Conservation (phyloP, 2,797 vertebrate species). For the Brachyalestes nurse region DNA sequence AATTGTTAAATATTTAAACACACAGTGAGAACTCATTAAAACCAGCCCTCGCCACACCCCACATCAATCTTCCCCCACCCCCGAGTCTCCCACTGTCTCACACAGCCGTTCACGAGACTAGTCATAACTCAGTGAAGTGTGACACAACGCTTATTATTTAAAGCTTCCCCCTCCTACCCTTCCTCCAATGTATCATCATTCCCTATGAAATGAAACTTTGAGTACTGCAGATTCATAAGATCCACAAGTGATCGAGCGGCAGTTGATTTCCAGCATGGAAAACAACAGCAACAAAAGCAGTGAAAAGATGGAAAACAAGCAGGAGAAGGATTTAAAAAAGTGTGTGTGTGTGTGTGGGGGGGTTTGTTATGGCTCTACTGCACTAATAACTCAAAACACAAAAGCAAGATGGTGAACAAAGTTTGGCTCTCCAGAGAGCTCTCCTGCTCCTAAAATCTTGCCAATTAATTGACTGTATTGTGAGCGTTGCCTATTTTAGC, state of each 20-base stretch:
- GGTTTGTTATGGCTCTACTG: slow-evolving; percentile 72
- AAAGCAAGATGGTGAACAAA: slow-evolving; percentile 72
- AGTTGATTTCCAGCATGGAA: slow-evolving; percentile 69
- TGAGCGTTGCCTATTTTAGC: slow-evolving; percentile 74
- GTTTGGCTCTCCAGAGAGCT: slow-evolving; percentile 70
- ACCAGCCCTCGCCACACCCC: slow-evolving; percentile 70
- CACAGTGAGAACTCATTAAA: slow-evolving; percentile 84
- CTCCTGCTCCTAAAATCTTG: slow-evolving; percentile 68
- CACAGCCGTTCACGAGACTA: slow-evolving; percentile 62
- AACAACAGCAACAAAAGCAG: slow-evolving; percentile 42
- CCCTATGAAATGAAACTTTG: slow-evolving; percentile 75
- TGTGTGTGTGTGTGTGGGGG: background rate
- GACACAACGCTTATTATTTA: slow-evolving; percentile 83
- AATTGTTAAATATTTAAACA: slow-evolving; percentile 86
- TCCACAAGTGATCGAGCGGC: slow-evolving; percentile 73
- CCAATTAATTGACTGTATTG: slow-evolving; percentile 78
- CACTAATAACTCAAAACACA: slow-evolving; percentile 73
- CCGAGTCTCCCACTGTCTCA: slow-evolving; percentile 46
- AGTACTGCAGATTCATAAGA: slow-evolving; percentile 71
- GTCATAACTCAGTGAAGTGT: slow-evolving; percentile 79
- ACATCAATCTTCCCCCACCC: slow-evolving; percentile 54
- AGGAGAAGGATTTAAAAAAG: slow-evolving; percentile 19
- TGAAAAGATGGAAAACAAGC: slow-evolving; percentile 66
- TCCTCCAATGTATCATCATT: slow-evolving; percentile 76
- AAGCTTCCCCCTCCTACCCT: slow-evolving; percentile 71